Percentiles rank a stretch among this genome's conserved stretches.
Conservation (phyloP, 2,888 invertebrate genomes). For the Chrysina gloriosa region DNA sequence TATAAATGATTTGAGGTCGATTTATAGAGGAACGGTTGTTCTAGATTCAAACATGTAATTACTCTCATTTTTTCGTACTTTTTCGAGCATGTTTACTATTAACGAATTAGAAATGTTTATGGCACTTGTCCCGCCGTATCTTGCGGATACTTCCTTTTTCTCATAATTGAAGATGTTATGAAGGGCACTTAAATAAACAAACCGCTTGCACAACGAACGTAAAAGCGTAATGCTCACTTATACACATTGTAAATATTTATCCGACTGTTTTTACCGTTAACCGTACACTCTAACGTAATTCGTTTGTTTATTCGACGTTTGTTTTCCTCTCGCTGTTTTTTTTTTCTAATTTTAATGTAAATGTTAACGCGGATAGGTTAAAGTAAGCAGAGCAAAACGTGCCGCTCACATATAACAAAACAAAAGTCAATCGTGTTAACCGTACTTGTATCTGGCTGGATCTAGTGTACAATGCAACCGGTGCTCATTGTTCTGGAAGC, state of each 20-base stretch:
- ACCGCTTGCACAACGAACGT: not conserved
- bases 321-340: not conserved
- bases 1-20: too few relatives aligned
- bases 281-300: not conserved
- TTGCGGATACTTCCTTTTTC: too few relatives aligned
- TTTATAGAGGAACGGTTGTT: too few relatives aligned
- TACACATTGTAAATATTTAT: conserved; percentile 20
- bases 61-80: too few relatives aligned
- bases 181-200: too few relatives aligned
- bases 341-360: conserved; percentile 2
- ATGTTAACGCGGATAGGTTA: conserved; percentile 3
- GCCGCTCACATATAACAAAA: conserved; percentile 10
- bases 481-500: conserved; percentile 15
- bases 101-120: too few relatives aligned
- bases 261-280: conserved; percentile 33
- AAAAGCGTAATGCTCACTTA: not conserved
- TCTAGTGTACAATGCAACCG: not conserved
- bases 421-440: not conserved
- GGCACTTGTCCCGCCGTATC: too few relatives aligned
- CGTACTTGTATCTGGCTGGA: not conserved
- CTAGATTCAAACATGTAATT: too few relatives aligned
- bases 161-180: too few relatives aligned
- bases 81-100: too few relatives aligned
- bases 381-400: conserved; percentile 30
- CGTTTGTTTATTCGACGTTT: conserved; percentile 14